Percentiles rank a stretch among this genome's conserved stretches.
phyloP scores from a whole-genome alignment of 1,140 invertebrate species.

The Agraylea sexmaculata region DNA sequence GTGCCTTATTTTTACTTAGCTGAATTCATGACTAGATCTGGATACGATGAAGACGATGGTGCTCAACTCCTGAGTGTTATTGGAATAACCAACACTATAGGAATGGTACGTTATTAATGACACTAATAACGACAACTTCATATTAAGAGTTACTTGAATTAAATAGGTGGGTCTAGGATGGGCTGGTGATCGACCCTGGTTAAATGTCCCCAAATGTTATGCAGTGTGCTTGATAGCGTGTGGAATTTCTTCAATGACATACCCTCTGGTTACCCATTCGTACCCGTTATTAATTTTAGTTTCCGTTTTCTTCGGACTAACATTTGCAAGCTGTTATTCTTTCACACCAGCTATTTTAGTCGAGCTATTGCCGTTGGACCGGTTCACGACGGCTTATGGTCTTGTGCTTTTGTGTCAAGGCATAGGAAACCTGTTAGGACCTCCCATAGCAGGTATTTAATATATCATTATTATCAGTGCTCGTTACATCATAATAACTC shows the following conservation, averaged over 20 bases:
- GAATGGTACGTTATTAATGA: conserved; percentile 54
- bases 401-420: conserved; percentile 80
- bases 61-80: conserved; percentile 69
- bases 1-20: conserved; percentile 82
- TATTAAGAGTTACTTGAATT: no score
- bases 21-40: conserved; percentile 51
- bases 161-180: conserved; percentile 70
- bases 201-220: conserved; percentile 72
- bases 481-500: not conserved
- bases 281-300: conserved; percentile 46
- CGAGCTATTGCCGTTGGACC: conserved; percentile 56
- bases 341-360: conserved; percentile 80
- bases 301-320: conserved; percentile 63
- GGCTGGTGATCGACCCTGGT: conserved; percentile 79
- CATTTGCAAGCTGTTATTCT: conserved; percentile 77
- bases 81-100: conserved; percentile 78
- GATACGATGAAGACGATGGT: conserved; percentile 56
- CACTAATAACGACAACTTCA: no score
- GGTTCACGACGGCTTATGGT: conserved; percentile 85
- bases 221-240: conserved; percentile 63
- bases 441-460: conserved; percentile 50
- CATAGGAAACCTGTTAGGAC: conserved; percentile 49
- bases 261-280: conserved; percentile 54
- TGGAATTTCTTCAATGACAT: conserved; percentile 55
- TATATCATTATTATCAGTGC: conserved; percentile 29